These are phyloP conservation scores for Pholis gunnellus DNA, from an alignment of 2,113 vertebrate genomes.

Conservation along the genomic window DNA sequence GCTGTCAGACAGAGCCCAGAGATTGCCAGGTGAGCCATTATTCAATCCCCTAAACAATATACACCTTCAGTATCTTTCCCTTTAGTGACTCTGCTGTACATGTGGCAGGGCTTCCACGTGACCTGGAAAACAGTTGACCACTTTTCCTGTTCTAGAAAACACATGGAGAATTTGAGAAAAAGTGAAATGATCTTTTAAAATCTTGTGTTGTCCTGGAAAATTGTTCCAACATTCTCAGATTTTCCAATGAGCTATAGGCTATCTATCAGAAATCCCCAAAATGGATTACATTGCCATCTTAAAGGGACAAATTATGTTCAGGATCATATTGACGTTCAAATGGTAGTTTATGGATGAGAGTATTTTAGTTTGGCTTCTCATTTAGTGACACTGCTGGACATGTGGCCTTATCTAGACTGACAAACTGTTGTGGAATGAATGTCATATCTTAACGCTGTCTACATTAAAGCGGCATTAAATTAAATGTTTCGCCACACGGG, in stretches of 20 bases:
- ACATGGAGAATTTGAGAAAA: no score
- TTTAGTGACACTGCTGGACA: not conserved
- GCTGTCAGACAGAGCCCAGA: slow-evolving; percentile 86
- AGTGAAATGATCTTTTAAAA: not conserved
- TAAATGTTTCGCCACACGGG: not conserved
- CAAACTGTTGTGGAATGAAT: not conserved
- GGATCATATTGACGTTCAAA: no score
- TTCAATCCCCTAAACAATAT: not conserved
- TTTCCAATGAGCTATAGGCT: not conserved
- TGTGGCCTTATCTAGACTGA: not conserved
- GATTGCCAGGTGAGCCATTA: slow-evolving; percentile 87
- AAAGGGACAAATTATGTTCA: no score
- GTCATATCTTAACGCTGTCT: not conserved
- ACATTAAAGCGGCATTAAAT: not conserved
- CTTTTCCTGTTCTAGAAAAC: not conserved
- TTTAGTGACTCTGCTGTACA: not conserved
- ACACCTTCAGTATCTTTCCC: not conserved
- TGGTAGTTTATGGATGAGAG: no score
- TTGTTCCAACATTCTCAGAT: not conserved
- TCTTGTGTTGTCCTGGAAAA: not conserved
- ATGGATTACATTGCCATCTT: no score
- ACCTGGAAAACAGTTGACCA: not conserved
- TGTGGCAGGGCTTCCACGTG: not conserved
- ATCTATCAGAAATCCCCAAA: not conserved
- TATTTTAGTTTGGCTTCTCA: not conserved